A percentile compares a stretch with the other conserved stretches of the same genome.
Evolutionary conservation across 2,888 invertebrate genomes (phyloP).

Genomic region (Dendrolimus pini): DNA sequence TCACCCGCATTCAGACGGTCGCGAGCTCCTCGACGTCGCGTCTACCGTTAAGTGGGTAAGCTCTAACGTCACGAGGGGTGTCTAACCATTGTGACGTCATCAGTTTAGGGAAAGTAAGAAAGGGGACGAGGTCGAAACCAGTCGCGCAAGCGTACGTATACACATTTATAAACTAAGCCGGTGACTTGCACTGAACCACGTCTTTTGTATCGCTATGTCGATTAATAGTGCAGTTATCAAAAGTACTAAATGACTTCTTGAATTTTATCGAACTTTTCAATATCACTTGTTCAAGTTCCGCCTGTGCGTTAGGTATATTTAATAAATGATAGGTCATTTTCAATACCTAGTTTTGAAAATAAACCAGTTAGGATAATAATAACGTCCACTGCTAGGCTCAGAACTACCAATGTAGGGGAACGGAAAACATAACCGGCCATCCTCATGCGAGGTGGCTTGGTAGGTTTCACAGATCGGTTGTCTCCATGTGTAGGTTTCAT

Average conservation of each 20-base stretch:
- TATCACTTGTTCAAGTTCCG: not conserved
- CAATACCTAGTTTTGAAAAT: not conserved
- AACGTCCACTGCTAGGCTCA: too few relatives aligned
- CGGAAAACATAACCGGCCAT: too few relatives aligned
- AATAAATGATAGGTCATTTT: too few relatives aligned
- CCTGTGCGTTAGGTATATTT: not conserved
- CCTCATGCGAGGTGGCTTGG: too few relatives aligned
- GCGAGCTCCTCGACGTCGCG: too few relatives aligned
- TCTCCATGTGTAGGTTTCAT: too few relatives aligned
- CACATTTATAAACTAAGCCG: not conserved
- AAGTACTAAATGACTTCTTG: not conserved
- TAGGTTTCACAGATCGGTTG: too few relatives aligned
- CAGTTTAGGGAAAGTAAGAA: not conserved
- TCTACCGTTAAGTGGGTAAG: too few relatives aligned
- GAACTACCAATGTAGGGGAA: too few relatives aligned
- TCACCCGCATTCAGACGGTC: too few relatives aligned
- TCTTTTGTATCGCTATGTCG: not conserved
- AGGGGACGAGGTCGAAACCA: not conserved
- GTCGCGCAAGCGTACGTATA: not conserved
- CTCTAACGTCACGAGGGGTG: not conserved
- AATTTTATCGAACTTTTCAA: not conserved
- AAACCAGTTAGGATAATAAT: not conserved
- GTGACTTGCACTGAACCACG: not conserved
- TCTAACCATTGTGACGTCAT: not conserved
- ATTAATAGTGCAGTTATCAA: not conserved